These are phyloP conservation scores for Anoplopoma fimbria DNA, from an alignment of 2,113 vertebrate species.

Conservation along the genomic window DNA sequence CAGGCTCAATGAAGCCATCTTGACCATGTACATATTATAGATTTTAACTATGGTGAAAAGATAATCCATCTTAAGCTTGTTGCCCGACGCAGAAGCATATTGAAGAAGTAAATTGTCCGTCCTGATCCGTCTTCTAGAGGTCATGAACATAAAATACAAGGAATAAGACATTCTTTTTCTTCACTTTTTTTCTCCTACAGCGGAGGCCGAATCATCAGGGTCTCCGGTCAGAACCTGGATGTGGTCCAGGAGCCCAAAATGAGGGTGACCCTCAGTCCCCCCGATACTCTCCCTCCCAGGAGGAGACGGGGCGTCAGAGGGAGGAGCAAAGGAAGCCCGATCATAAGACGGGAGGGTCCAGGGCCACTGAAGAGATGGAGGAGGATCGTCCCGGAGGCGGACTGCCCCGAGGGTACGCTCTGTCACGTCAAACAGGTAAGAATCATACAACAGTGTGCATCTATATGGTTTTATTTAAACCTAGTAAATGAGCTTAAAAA, in stretches of 20 bases:
- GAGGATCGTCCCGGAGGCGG: conserved; percentile 85
- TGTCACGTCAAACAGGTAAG: conserved; percentile 85
- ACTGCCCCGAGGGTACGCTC: conserved; percentile 82
- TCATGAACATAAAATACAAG: background rate
- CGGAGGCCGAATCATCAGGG: conserved; percentile 90
- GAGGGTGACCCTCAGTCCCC: conserved; percentile 87
- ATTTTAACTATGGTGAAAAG: too few species aligned
- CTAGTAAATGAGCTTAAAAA: background rate
- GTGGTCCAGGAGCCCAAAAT: conserved; percentile 94
- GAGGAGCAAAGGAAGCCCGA: conserved; percentile 30
- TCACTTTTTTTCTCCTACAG: conserved; percentile 69
- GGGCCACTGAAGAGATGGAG: conserved; percentile 79
- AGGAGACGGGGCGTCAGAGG: conserved; percentile 54
- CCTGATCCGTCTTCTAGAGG: too few species aligned
- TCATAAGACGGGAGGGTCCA: conserved; percentile 1
- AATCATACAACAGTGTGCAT: background rate
- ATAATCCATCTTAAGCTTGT: too few species aligned
- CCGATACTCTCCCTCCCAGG: conserved; percentile 72
- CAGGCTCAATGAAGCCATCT: background rate
- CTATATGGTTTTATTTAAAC: background rate
- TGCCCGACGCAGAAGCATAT: background rate
- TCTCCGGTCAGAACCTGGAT: conserved; percentile 92
- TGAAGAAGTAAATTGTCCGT: background rate
- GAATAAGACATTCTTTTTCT: background rate
- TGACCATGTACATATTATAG: background rate